These are phyloP conservation scores for Orthosia cruda DNA, from an alignment of 2,888 invertebrate species.

Conservation along the genomic window DNA sequence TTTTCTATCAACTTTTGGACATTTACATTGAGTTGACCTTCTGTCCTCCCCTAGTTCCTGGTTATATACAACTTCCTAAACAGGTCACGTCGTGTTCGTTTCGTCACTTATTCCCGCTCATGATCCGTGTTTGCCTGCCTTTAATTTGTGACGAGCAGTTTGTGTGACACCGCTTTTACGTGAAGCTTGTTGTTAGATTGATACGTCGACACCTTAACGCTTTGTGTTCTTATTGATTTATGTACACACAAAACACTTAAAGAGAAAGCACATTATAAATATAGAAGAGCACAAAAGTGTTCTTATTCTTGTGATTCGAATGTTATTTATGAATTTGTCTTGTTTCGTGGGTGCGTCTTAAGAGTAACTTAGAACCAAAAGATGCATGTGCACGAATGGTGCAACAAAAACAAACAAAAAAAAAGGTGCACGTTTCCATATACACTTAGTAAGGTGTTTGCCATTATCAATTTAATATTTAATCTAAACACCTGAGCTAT, in stretches of 20 bases:
- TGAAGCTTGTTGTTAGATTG: neutral
- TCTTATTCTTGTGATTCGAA: neutral
- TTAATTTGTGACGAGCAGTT: constrained; percentile 44
- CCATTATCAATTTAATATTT: too few species aligned
- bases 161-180: constrained; percentile 32
- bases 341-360: neutral
- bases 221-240: neutral
- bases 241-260: too few species aligned
- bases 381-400: too few species aligned
- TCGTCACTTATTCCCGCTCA: constrained; percentile 32
- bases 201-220: neutral
- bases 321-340: neutral
- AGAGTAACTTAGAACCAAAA: too few species aligned
- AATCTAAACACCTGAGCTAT: too few species aligned
- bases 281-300: too few species aligned
- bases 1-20: too few species aligned
- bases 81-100: constrained; percentile 41
- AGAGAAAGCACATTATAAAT: too few species aligned
- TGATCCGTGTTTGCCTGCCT: constrained; percentile 31
- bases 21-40: neutral
- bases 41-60: neutral
- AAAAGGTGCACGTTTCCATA: too few species aligned
- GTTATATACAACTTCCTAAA: constrained; percentile 27
- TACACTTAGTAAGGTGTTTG: too few species aligned
- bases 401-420: too few species aligned